Evolutionary conservation across 2,797 vertebrate species (phyloP), one percentile per base, ranked within the genome.

Genomic region (Heteromormyrus szaboi): DNA sequence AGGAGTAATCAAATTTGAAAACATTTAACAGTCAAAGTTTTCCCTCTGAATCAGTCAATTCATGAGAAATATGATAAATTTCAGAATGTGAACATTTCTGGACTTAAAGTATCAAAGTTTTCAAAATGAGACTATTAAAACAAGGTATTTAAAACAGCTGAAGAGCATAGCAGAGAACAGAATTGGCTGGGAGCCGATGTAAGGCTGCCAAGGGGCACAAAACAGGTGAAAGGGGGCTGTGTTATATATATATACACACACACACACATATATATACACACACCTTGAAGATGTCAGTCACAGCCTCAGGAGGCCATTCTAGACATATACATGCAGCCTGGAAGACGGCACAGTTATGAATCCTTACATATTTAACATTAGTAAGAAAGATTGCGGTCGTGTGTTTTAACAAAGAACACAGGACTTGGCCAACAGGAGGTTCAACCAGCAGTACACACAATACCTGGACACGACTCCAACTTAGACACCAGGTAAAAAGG

Each of bases 401-500:
- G 37, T 19, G 5, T n/a, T 44, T 44, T 44, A 79, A 76, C 72
- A 76, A 4, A 79, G 37, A 79, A 79, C 37, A 72, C 25, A 79
- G 17, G 33, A 79, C 37, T 79, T 79, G 19, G 17, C 17, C 37
- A 44, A 44, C 72, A 79, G 14, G 12, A 79, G 17, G 72, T 44
- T 79, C 33, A 44, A 79, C 33, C 72, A 44, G 72, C 33, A 79
- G 72, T 76, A 25, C 72, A 79, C 37, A 79, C 33, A 79, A 79
- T 79, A 19, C 72, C 72, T 79, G 33, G 72, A 79, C 14, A 79
- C 12, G 37, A 79, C 14, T 79, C 72, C 72, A 79, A 79, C 33
- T 79, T 85, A 85, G 41, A 84, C 83, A 85, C 48, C 83, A 85
- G 83, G 83, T 85, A 85, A 85, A 51, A 79, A 53, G 44, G 46